A percentile compares a stretch with the other conserved stretches of the same genome.
Conservation (phyloP, 2,113 vertebrate genomes). For the Scortum barcoo region DNA sequence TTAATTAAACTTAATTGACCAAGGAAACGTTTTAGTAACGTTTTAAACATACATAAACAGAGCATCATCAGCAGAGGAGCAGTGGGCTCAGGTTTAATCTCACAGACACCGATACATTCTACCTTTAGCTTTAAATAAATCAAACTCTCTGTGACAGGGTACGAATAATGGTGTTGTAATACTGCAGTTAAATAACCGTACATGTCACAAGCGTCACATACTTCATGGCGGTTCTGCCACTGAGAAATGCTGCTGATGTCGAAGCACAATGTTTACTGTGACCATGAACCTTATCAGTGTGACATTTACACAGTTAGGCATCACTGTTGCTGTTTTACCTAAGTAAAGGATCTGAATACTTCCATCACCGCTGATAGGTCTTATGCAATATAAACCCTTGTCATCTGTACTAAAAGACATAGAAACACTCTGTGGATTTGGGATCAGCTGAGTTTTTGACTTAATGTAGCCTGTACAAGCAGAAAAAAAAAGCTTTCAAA, state of each 20-base stretch:
- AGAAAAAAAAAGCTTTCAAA: neutral
- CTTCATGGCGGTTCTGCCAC: neutral
- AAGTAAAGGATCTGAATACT: too few relatives aligned
- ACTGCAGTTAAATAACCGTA: constrained; percentile 1
- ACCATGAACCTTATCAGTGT: neutral
- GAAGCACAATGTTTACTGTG: neutral
- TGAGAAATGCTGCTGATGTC: neutral
- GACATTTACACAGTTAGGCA: too few relatives aligned
- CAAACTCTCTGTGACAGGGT: neutral
- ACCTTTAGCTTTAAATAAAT: neutral
- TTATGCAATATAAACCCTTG: too few relatives aligned
- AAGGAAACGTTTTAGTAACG: too few relatives aligned
- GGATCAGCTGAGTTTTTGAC: too few relatives aligned
- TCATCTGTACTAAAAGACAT: too few relatives aligned
- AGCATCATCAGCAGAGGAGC: neutral
- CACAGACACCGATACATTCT: neutral
- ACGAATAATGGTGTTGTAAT: constrained; percentile 17
- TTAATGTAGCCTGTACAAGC: too few relatives aligned
- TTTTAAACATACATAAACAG: neutral
- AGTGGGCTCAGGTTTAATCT: constrained; percentile 14
- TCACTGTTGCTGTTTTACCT: too few relatives aligned
- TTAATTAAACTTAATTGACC: too few relatives aligned
- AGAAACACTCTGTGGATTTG: too few relatives aligned
- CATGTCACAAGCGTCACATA: neutral
- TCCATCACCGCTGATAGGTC: too few relatives aligned